Conservation (phyloP, 2,797 vertebrate species). For the Helarctos malayanus region DNA sequence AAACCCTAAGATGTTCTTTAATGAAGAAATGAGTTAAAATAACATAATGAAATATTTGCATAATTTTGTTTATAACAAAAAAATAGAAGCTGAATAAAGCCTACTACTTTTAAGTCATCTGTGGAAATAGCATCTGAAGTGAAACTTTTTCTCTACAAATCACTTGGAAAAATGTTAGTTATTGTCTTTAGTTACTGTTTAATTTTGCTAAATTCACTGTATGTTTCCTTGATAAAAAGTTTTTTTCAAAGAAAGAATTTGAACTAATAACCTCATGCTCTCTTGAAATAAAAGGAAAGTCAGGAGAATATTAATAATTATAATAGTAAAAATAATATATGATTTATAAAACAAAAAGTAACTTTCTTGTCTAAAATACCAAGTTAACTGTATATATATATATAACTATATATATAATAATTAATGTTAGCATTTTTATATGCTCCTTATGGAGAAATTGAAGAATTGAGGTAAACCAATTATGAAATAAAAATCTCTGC, state of each 20-base stretch:
- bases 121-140: slow-evolving; percentile 6
- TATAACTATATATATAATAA: neutral
- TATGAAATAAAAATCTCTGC: neutral
- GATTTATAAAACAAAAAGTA: neutral
- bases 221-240: slow-evolving; percentile 12
- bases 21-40: slow-evolving; percentile 33
- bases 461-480: neutral
- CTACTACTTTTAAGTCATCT: neutral
- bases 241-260: slow-evolving; percentile 31
- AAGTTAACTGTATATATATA: neutral
- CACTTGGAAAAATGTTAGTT: neutral
- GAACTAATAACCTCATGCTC: neutral
- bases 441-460: neutral
- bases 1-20: neutral
- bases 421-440: neutral
- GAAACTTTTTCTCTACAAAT: neutral
- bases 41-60: neutral
- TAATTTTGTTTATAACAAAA: neutral
- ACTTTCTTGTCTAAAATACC: neutral
- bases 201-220: slow-evolving; percentile 13
- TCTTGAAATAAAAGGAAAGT: neutral
- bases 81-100: slow-evolving; percentile 39
- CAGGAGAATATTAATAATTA: neutral
- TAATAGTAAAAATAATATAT: neutral
- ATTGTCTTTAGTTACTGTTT: neutral